Evolutionary conservation across 2,797 vertebrate genomes (phyloP).

Genomic region (Typhlichthys subterraneus): DNA sequence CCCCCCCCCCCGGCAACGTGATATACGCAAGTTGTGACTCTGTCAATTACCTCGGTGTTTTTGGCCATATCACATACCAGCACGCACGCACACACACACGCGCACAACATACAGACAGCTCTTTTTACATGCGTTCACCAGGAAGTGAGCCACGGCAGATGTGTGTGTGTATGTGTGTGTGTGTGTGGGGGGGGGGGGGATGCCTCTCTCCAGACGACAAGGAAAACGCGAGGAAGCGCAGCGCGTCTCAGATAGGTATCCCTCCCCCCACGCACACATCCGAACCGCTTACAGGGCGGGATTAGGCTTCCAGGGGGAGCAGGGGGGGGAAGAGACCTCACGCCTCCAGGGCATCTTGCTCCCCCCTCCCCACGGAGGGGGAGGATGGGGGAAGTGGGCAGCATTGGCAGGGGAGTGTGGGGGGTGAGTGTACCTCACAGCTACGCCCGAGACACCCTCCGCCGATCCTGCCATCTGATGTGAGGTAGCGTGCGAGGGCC

Average conservation of each 20-base stretch:
- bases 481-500: slow-evolving; percentile 92
- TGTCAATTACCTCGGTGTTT: slow-evolving; percentile 59
- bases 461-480: slow-evolving; percentile 83
- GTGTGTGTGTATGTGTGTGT: slow-evolving; percentile 48
- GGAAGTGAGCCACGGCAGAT: slow-evolving; percentile 36
- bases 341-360: slow-evolving; percentile 62
- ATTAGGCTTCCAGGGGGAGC: slow-evolving; percentile 70
- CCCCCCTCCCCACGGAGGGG: slow-evolving; percentile 15
- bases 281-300: slow-evolving; percentile 48
- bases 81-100: slow-evolving; percentile 7
- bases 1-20: too few species aligned
- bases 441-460: slow-evolving; percentile 70
- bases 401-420: slow-evolving; percentile 59
- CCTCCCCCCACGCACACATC: too few species aligned
- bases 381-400: slow-evolving; percentile 50
- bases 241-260: too few species aligned
- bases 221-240: neutral
- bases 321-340: slow-evolving; percentile 55
- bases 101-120: slow-evolving; percentile 33
- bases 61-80: slow-evolving; percentile 46
- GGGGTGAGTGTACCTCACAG: slow-evolving; percentile 55
- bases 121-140: slow-evolving; percentile 55
- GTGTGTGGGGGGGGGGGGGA: slow-evolving; percentile 39
- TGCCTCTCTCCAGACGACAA: slow-evolving; percentile 49
- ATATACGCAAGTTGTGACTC: slow-evolving; percentile 50